Percentiles rank a stretch among this genome's conserved stretches.
Conservation (phyloP, 53 echinoderm and acorn worm species). For the Zoroaster sp. region DNA sequence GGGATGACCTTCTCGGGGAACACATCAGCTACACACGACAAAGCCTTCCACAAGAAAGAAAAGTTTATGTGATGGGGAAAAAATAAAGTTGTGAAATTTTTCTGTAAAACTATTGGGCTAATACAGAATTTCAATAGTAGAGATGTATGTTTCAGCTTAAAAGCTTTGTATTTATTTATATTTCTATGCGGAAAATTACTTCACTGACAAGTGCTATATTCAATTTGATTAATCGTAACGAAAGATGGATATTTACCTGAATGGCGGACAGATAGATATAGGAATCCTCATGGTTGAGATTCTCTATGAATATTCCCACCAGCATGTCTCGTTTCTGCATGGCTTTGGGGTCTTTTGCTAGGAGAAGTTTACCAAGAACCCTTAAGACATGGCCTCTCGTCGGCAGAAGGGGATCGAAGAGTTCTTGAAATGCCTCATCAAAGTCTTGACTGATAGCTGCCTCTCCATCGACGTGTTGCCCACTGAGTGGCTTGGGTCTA, state of each 20-base stretch:
- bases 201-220: not conserved
- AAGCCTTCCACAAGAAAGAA: not conserved
- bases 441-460: constrained; percentile 60
- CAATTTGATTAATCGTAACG: no score
- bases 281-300: constrained; percentile 86
- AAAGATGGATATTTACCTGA: constrained; percentile 54
- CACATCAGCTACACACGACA: constrained; percentile 64
- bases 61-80: not conserved
- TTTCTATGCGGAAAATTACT: not conserved
- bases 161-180: no score
- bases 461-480: not conserved
- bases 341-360: constrained; percentile 68
- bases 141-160: no score
- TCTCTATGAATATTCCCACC: constrained; percentile 77
- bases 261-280: constrained; percentile 92
- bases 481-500: not conserved
- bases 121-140: no score
- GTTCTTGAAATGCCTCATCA: constrained; percentile 82
- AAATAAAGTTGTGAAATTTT: not conserved
- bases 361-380: constrained; percentile 70
- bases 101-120: no score
- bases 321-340: constrained; percentile 71
- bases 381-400: constrained; percentile 87
- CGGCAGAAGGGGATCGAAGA: constrained; percentile 87
- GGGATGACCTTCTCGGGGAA: constrained; percentile 77